These are phyloP conservation scores for Sesamia inferens DNA, from an alignment of 2,888 invertebrate genomes.

Conservation along the genomic window DNA sequence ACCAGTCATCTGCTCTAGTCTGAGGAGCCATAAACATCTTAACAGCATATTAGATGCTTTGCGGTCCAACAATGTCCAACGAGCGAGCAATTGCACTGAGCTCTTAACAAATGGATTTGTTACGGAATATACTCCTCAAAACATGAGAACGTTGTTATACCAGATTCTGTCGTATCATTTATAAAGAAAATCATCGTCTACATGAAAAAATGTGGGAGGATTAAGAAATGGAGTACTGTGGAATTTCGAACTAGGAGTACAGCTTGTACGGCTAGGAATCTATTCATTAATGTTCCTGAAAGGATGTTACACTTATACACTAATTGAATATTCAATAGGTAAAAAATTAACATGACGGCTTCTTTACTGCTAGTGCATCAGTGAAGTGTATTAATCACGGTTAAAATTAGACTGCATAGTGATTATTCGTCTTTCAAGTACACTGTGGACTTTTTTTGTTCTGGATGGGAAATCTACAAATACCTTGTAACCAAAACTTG, in stretches of 20 bases:
- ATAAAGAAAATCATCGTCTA: slow-evolving; percentile 37
- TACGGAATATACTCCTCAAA: slow-evolving; percentile 46
- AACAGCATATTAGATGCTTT: slow-evolving; percentile 47
- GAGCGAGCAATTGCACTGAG: slow-evolving; percentile 47
- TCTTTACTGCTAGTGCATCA: not conserved
- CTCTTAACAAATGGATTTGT: slow-evolving; percentile 44
- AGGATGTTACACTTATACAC: not conserved
- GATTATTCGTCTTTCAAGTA: not conserved
- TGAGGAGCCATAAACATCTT: slow-evolving; percentile 47
- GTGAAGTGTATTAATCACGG: too few relatives aligned
- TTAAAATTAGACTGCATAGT: not conserved
- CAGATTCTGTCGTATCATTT: slow-evolving; percentile 32
- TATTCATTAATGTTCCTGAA: not conserved
- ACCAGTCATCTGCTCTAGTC: slow-evolving; percentile 27
- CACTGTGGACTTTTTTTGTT: too few relatives aligned
- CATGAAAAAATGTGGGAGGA: slow-evolving; percentile 36
- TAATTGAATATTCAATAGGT: not conserved
- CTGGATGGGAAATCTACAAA: too few relatives aligned
- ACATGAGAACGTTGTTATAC: slow-evolving; percentile 38
- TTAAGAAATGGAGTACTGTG: too few relatives aligned
- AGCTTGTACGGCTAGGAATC: not conserved
- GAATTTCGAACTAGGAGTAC: not conserved
- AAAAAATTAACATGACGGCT: too few relatives aligned
- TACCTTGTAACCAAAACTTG: too few relatives aligned
- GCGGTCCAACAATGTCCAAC: slow-evolving; percentile 16